phyloP scores from a whole-genome alignment of 1,140 invertebrate species.

The Chelonus insularis region DNA sequence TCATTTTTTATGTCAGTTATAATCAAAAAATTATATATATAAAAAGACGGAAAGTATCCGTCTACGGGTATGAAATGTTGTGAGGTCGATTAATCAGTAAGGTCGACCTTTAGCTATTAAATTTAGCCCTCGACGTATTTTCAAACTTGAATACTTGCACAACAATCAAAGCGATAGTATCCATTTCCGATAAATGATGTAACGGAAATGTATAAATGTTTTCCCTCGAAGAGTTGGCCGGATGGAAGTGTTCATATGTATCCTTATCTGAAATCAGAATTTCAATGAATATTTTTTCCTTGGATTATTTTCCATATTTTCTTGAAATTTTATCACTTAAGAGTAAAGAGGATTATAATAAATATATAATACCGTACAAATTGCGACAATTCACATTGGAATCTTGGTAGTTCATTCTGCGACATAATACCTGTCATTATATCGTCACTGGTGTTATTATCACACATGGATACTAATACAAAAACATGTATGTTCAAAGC shows the following conservation, averaged over 20 bases:
- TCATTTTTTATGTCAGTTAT: too few relatives aligned
- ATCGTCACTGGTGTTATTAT: constrained; percentile 16
- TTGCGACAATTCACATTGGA: constrained; percentile 23
- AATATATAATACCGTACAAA: constrained; percentile 17
- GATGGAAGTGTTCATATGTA: background rate
- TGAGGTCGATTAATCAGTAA: constrained; percentile 28
- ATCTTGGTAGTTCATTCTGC: constrained; percentile 20
- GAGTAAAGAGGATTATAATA: background rate
- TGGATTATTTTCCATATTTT: too few relatives aligned
- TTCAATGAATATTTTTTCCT: too few relatives aligned
- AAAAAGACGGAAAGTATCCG: constrained; percentile 2
- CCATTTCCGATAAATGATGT: constrained; percentile 8
- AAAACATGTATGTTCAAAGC: background rate
- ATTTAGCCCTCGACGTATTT: constrained; percentile 16
- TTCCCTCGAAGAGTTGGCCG: background rate
- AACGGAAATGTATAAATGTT: constrained; percentile 5
- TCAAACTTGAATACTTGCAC: background rate
- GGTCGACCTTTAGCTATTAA: constrained; percentile 25
- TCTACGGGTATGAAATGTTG: constrained; percentile 21
- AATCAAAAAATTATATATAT: too few relatives aligned
- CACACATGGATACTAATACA: background rate
- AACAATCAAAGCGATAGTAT: background rate
- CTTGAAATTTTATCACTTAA: background rate
- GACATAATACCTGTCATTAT: constrained; percentile 27
- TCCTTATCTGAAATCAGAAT: background rate